Conservation (phyloP, 2,113 vertebrate genomes). For the Chionodraco myersi region DNA sequence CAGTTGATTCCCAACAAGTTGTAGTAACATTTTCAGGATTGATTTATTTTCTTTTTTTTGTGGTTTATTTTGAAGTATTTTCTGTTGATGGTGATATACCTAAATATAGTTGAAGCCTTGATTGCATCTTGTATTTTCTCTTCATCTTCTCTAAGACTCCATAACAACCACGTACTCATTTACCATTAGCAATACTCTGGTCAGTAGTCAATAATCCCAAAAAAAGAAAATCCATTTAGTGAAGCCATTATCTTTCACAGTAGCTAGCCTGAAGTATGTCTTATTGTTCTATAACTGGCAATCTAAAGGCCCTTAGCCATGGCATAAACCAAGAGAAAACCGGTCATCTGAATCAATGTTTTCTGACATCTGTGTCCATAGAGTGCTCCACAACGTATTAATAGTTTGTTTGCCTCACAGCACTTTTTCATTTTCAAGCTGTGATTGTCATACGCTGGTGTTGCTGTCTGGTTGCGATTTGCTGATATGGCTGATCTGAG, state of each 20-base stretch:
- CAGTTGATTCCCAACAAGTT: neutral
- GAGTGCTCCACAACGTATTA: constrained; percentile 68
- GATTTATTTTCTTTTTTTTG: neutral
- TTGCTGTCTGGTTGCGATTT: constrained; percentile 59
- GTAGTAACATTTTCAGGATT: neutral
- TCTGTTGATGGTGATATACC: neutral
- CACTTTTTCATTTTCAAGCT: constrained; percentile 77
- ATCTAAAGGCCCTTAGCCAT: constrained; percentile 34
- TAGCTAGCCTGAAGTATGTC: constrained; percentile 28
- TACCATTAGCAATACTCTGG: constrained; percentile 15
- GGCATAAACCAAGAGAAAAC: constrained; percentile 27
- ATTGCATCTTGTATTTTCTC: neutral
- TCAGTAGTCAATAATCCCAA: constrained; percentile 47
- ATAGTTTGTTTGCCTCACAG: constrained; percentile 81
- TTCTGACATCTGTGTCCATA: constrained; percentile 74
- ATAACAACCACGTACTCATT: neutral
- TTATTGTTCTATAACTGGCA: constrained; percentile 25
- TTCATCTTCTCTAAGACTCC: neutral
- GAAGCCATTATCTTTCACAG: constrained; percentile 45
- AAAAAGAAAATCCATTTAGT: constrained; percentile 39
- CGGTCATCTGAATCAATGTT: constrained; percentile 67
- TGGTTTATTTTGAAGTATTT: neutral
- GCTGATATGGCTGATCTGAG: constrained; percentile 76
- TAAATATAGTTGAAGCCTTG: neutral
- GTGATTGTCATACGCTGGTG: constrained; percentile 69